Percentiles rank a stretch among this genome's conserved stretches.
phyloP scores from a whole-genome alignment of 2,113 vertebrate genomes.

The Mobula birostris region DNA sequence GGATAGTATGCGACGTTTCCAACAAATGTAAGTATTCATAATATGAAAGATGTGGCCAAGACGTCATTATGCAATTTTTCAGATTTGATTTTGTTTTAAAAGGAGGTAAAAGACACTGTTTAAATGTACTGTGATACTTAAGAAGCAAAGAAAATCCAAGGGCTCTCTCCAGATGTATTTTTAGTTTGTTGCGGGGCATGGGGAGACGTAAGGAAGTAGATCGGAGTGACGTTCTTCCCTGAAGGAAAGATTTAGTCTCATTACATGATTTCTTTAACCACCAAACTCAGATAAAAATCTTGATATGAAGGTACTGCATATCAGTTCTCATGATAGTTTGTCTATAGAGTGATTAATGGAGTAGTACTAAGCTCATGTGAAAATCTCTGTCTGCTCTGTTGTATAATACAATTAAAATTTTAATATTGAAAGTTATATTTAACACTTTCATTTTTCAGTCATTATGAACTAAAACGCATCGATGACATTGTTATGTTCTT shows the following conservation, averaged over 20 bases:
- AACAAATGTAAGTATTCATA: slow-evolving; percentile 79
- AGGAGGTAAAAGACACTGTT: background rate
- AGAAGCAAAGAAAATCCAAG: background rate
- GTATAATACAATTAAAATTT: background rate
- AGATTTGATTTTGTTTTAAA: background rate
- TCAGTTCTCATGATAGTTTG: background rate
- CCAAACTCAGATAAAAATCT: background rate
- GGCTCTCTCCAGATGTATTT: background rate
- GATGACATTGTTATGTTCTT: slow-evolving; percentile 94
- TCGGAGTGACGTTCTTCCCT: background rate
- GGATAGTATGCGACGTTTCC: slow-evolving; percentile 98
- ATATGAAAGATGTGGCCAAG: background rate
- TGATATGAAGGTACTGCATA: background rate
- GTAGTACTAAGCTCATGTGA: background rate
- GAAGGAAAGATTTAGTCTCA: background rate
- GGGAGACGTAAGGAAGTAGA: background rate
- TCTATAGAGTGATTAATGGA: background rate
- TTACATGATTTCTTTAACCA: background rate
- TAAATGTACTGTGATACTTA: background rate
- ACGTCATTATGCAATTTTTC: background rate
- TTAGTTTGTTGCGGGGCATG: background rate
- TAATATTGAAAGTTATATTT: background rate
- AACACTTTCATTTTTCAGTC: slow-evolving; percentile 56
- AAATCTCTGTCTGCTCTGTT: background rate
- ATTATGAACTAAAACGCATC: slow-evolving; percentile 88